Evolutionary conservation across 2,888 invertebrate species (phyloP), one percentile per base, ranked within the genome.

Genomic region (Yponomeuta malinellus): DNA sequence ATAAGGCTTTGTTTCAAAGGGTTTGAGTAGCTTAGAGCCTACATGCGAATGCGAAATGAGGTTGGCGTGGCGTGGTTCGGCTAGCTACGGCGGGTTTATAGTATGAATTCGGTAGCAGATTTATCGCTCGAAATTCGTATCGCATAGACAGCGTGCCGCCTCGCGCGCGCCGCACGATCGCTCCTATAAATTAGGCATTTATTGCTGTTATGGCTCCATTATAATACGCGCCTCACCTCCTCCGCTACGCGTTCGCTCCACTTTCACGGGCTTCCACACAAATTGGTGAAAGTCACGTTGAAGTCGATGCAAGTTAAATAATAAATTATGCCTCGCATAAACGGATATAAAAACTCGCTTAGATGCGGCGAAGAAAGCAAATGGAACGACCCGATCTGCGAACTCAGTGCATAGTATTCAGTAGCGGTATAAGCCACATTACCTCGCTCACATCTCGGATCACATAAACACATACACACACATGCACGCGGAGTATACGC

Each of bases 181-280:
- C 12, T 59, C 15, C 52, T 59, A 59, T 59, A 59, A 59, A 59
- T 59, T 59, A 59, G 52, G 52, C 52, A 59, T 59, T 59, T 59
- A 59, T 59, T 59, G 52, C 15, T 59, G 52, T 59, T 59, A 59
- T 59, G 52, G 52, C 52, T 59, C 52, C 52, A 59, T 59, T 59
- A 59, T 59, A 59, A 59, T 59, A 15, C 52, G 52, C 52, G 52
- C 52, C 52, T 59, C 52, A 59, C 52, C 52, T 59, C 52, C 15
- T 59, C 15, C 52, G 52, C 52, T 15, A 12, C 52, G 12, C 12
- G 52, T 15, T 59, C 52, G 52, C 15, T 59, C 52, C 15, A 59
- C 52, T 59, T 59, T 59, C 52, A 8, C 52, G 52, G 5, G 52
- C 52, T 15, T 59, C 52, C 52, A 59, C 52, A 59, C 52, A 59